Evolutionary conservation across 1,140 invertebrate genomes (phyloP).

Genomic region (Philotrypesis tridentata): DNA sequence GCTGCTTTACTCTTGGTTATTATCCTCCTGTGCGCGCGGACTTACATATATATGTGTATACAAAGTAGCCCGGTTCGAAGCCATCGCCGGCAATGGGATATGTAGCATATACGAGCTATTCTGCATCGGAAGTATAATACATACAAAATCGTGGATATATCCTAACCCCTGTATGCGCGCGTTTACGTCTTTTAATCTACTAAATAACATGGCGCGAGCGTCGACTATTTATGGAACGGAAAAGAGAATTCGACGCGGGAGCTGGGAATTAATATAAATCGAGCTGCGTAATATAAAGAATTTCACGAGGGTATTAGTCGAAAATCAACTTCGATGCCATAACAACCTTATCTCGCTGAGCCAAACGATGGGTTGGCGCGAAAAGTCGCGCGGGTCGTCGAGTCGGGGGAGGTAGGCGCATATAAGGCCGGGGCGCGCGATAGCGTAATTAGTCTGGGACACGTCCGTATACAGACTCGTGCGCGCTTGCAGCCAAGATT

Average conservation of each 20-base stretch:
- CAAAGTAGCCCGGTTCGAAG: not conserved
- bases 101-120: not conserved
- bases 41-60: no score
- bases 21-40: not conserved
- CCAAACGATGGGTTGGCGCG: not conserved
- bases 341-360: not conserved
- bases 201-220: no score
- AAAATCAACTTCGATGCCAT: no score
- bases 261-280: no score
- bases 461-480: conserved; percentile 32
- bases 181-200: no score
- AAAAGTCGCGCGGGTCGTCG: no score
- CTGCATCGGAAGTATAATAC: not conserved
- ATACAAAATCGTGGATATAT: not conserved
- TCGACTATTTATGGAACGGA: no score
- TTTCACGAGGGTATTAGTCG: no score
- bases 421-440: not conserved
- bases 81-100: not conserved
- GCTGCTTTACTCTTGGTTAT: not conserved
- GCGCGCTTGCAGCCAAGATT: conserved; percentile 32
- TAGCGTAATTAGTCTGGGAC: conserved; percentile 45
- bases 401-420: no score
- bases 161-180: no score
- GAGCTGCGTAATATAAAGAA: no score
- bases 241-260: no score